Conservation (phyloP, 2,113 vertebrate species). For the Anas platyrhynchos region DNA sequence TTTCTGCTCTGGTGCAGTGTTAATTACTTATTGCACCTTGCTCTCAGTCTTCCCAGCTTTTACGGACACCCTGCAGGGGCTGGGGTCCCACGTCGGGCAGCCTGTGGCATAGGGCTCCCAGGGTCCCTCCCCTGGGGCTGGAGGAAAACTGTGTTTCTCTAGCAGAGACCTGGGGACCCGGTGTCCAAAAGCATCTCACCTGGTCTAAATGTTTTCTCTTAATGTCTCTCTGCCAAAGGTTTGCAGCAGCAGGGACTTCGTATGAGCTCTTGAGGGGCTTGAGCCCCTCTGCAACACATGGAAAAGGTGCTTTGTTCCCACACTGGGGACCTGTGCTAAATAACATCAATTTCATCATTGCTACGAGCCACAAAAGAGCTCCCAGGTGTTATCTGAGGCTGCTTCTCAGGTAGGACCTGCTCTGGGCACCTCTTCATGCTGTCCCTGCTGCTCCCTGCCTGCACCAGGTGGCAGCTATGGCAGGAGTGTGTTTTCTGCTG, state of each 20-base stretch:
- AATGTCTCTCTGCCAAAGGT: not conserved
- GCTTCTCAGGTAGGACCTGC: not conserved
- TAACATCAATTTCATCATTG: not conserved
- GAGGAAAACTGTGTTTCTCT: not conserved
- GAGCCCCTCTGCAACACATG: not conserved
- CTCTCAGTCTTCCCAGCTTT: not conserved
- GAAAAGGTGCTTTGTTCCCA: not conserved
- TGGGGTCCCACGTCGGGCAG: not conserved
- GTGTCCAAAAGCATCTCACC: not conserved
- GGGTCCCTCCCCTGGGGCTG: not conserved
- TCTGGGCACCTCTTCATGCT: not conserved
- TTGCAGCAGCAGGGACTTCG: not conserved
- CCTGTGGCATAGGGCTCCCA: not conserved
- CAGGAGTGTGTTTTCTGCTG: not conserved
- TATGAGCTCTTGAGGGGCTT: accelerated
- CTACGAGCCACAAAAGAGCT: not conserved
- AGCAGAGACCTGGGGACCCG: not conserved
- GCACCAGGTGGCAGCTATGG: not conserved
- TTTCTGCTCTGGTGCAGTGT: not conserved
- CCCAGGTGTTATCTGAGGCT: not conserved
- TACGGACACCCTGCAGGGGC: not conserved
- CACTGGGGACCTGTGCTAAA: not conserved
- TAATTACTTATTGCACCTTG: not conserved
- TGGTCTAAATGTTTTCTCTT: not conserved
- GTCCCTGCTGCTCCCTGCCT: not conserved